These are phyloP conservation scores for Sebastes matsubarae DNA, from an alignment of 2,797 vertebrate species.

Conservation along the genomic window DNA sequence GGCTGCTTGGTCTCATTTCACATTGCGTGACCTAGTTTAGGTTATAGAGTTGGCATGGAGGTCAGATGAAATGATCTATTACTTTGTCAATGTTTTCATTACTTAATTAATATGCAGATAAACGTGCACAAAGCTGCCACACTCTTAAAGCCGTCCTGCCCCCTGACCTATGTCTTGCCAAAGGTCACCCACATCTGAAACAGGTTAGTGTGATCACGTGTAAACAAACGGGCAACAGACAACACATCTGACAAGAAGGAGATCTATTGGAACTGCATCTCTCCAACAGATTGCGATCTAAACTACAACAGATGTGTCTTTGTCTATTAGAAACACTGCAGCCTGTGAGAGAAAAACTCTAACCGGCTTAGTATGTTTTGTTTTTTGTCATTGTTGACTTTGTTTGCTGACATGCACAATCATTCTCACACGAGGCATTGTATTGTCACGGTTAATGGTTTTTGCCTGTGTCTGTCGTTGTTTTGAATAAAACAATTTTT, in stretches of 20 bases:
- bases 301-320: constrained; percentile 39
- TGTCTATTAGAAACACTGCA: constrained; percentile 7
- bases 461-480: not conserved
- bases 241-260: not conserved
- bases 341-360: not conserved
- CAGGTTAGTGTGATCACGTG: not conserved
- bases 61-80: not conserved
- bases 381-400: not conserved
- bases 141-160: not conserved
- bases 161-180: not conserved
- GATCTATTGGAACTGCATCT: not conserved
- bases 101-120: not conserved
- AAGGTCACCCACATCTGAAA: constrained; percentile 13
- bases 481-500: not conserved
- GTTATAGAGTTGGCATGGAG: not conserved
- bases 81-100: not conserved
- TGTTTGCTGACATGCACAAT: constrained; percentile 7
- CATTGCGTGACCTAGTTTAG: not conserved
- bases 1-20: not conserved
- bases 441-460: not conserved
- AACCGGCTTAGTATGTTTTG: not conserved
- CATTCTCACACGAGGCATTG: not conserved
- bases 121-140: not conserved
- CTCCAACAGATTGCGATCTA: not conserved
- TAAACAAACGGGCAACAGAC: constrained; percentile 17